Evolutionary conservation across 2,888 invertebrate species (phyloP).

Genomic region (Tipula vernalis): DNA sequence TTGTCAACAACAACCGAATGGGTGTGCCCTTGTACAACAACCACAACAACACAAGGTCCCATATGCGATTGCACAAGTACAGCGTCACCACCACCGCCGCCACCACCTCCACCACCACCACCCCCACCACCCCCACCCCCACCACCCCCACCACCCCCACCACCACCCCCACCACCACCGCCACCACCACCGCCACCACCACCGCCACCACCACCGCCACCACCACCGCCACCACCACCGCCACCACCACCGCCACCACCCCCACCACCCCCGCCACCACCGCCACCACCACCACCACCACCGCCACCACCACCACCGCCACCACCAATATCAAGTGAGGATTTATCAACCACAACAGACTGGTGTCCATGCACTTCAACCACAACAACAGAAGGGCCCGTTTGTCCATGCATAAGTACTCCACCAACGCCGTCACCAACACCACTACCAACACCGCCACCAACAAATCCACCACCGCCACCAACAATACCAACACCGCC

Average conservation of each 20-base stretch:
- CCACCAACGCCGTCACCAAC: background rate
- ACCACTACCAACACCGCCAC: constrained; percentile 9
- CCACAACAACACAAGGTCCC: background rate
- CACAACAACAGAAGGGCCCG: background rate
- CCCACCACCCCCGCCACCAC: too few relatives aligned
- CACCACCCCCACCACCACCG: too few relatives aligned
- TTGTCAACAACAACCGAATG: background rate
- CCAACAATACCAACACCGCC: background rate
- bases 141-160: too few relatives aligned
- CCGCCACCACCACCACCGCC: background rate
- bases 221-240: too few relatives aligned
- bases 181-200: too few relatives aligned
- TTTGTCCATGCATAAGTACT: background rate
- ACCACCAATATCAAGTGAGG: background rate
- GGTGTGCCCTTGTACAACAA: background rate
- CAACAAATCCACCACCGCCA: background rate
- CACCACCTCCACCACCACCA: too few relatives aligned
- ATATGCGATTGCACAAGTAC: background rate
- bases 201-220: too few relatives aligned
- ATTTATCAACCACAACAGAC: too few relatives aligned
- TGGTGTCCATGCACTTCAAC: background rate
- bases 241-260: too few relatives aligned
- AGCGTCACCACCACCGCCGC: too few relatives aligned
- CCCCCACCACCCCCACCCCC: too few relatives aligned
- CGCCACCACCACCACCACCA: too few relatives aligned